A percentile compares a stretch with the other conserved stretches of the same genome.
Conservation (phyloP, 2,797 vertebrate genomes). For the Enteromius viviparus region DNA sequence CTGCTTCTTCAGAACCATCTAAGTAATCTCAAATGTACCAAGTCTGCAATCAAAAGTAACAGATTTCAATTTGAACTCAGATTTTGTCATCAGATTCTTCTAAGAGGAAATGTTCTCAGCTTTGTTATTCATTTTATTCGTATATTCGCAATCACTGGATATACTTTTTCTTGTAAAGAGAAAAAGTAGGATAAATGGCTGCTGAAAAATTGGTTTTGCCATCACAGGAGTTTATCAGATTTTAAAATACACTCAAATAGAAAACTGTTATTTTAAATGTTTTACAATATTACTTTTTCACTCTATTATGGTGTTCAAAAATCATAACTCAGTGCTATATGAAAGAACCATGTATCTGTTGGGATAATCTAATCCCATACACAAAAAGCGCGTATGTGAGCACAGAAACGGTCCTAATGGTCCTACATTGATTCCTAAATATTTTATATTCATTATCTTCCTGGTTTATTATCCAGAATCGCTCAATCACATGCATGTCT, state of each 20-base stretch:
- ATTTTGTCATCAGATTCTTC: not conserved
- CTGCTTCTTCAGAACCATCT: not conserved
- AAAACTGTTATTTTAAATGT: not conserved
- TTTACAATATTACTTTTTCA: not conserved
- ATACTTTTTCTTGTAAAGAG: not conserved
- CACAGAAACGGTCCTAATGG: slow-evolving; percentile 4
- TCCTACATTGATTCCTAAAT: slow-evolving; percentile 8
- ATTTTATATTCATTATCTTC: slow-evolving; percentile 35
- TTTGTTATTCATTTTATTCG: not conserved
- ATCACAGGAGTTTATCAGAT: not conserved
- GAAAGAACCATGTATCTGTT: not conserved
- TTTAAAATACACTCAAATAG: not conserved
- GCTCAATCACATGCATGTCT: slow-evolving; percentile 59
- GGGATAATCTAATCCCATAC: not conserved
- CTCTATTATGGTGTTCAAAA: not conserved
- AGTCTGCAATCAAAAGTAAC: not conserved
- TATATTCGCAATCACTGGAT: not conserved
- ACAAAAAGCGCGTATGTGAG: not conserved
- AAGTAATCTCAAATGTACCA: not conserved
- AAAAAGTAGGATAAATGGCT: too few species aligned
- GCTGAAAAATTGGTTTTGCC: not conserved
- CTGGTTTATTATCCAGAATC: slow-evolving; percentile 25
- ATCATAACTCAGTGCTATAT: not conserved
- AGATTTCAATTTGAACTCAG: not conserved
- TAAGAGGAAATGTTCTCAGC: not conserved